Evolutionary conservation across 2,888 invertebrate species (phyloP).

Genomic region (Archips xylosteana): DNA sequence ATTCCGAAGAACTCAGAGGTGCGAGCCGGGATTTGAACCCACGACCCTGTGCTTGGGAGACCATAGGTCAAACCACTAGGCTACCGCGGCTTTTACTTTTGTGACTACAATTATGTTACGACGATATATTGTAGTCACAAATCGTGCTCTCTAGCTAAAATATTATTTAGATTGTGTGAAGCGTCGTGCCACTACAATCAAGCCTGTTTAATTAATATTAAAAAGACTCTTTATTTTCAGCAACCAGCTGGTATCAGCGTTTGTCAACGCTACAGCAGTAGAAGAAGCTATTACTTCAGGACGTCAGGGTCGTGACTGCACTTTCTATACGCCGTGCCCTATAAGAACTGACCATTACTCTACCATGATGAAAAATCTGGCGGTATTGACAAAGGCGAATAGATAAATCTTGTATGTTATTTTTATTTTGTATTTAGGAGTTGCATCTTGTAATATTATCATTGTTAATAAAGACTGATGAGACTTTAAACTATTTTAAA

Average conservation of each 20-base stretch:
- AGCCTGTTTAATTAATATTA: too few species aligned
- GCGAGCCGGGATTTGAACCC: too few species aligned
- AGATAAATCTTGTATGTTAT: not conserved
- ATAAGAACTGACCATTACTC: conserved; percentile 41
- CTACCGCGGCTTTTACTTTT: too few species aligned
- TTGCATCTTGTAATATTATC: not conserved
- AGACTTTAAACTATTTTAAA: not conserved
- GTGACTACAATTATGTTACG: too few species aligned
- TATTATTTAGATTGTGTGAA: too few species aligned
- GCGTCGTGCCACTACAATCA: too few species aligned
- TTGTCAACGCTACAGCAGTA: conserved; percentile 3
- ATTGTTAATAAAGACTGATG: conserved; percentile 31
- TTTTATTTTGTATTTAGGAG: not conserved
- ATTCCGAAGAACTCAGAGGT: too few species aligned
- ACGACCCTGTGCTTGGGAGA: too few species aligned
- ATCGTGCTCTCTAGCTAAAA: too few species aligned
- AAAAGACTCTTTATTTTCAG: not conserved
- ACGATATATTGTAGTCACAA: too few species aligned
- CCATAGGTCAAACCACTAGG: too few species aligned
- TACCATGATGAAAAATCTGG: conserved; percentile 56
- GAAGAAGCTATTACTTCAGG: conserved; percentile 14
- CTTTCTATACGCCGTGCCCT: conserved; percentile 9
- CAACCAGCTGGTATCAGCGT: not conserved
- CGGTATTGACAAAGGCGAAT: conserved; percentile 29
- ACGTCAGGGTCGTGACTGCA: conserved; percentile 4